Conservation (phyloP, 1,140 invertebrate species). For the Lamellibrachia luymesi region DNA sequence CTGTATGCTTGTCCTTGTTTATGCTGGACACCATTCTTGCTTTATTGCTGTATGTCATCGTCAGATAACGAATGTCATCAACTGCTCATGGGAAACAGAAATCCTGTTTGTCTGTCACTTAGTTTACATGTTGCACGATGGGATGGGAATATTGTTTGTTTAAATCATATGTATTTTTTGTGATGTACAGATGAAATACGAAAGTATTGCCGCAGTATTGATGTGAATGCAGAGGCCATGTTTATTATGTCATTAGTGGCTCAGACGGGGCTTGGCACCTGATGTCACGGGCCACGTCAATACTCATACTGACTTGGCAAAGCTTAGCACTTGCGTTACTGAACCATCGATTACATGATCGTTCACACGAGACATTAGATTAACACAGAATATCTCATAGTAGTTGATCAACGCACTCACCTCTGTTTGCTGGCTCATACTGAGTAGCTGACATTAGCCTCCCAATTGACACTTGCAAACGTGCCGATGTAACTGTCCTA, state of each 20-base stretch:
- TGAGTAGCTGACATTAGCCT: not conserved
- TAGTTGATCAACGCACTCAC: not conserved
- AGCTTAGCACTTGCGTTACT: not conserved
- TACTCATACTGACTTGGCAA: too few relatives aligned
- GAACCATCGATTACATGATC: not conserved
- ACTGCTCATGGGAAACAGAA: not conserved
- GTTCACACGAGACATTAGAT: not conserved
- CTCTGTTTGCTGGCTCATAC: not conserved
- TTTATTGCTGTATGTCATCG: not conserved
- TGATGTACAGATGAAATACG: not conserved
- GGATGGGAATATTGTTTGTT: not conserved
- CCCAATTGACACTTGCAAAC: not conserved
- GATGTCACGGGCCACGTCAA: too few relatives aligned
- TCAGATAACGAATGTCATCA: not conserved
- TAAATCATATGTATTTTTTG: not conserved
- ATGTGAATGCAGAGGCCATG: not conserved
- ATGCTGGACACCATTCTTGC: not conserved
- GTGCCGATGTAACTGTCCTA: not conserved
- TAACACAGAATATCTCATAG: not conserved
- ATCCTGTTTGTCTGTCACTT: not conserved
- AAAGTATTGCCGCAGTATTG: not conserved
- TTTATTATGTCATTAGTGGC: not conserved
- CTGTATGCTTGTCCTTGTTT: not conserved
- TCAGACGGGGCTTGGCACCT: too few relatives aligned
- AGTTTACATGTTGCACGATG: not conserved